These are phyloP conservation scores for Geococcyx californianus DNA, from an alignment of 2,113 vertebrate species.

Conservation along the genomic window DNA sequence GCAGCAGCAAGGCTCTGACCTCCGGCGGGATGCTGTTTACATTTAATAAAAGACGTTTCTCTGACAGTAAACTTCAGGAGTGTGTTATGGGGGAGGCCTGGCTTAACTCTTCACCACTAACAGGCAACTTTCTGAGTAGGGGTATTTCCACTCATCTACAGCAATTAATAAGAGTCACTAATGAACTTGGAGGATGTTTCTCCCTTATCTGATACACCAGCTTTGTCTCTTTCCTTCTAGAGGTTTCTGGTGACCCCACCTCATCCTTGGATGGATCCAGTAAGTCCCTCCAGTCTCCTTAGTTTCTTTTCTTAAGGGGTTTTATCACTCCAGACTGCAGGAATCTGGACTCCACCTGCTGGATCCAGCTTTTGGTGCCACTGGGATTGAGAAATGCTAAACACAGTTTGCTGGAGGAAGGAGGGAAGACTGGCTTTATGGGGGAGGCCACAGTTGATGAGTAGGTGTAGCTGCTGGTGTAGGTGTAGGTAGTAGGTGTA, in stretches of 20 bases:
- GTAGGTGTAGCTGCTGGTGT: no score
- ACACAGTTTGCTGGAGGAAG: background rate
- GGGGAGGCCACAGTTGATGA: no score
- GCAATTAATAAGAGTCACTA: background rate
- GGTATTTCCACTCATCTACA: background rate
- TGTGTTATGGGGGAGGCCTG: slow-evolving; percentile 40
- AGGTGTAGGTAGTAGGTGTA: no score
- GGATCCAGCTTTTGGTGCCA: background rate
- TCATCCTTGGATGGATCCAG: background rate
- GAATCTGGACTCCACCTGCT: background rate
- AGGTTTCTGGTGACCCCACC: background rate
- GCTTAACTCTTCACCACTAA: background rate
- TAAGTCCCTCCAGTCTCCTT: background rate
- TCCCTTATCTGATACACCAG: background rate
- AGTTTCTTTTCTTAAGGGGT: background rate
- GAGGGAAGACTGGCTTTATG: background rate
- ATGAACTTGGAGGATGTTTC: background rate
- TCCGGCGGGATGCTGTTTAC: slow-evolving; percentile 73
- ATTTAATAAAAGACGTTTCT: slow-evolving; percentile 74
- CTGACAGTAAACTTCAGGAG: slow-evolving; percentile 69
- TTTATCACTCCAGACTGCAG: background rate
- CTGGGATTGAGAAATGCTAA: background rate
- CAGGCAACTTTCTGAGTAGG: background rate
- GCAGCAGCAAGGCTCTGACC: slow-evolving; percentile 67
- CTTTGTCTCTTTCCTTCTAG: background rate